Conservation (phyloP, 1,140 invertebrate genomes). For the Drosophila erecta region DNA sequence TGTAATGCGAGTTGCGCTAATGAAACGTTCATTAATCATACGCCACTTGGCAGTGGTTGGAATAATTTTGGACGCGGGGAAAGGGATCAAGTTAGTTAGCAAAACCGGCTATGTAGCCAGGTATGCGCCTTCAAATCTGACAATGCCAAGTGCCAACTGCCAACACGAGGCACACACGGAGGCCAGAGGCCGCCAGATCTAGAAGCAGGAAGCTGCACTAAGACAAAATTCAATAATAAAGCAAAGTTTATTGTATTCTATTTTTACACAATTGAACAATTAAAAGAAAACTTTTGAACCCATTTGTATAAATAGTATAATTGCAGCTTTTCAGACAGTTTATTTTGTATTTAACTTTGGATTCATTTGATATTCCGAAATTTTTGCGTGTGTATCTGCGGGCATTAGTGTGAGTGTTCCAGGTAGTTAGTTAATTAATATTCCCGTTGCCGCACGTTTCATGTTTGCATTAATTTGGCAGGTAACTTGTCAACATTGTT, state of each 20-base stretch:
- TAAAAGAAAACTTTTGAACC: too few species aligned
- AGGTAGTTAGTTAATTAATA: conserved; percentile 80
- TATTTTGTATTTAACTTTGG: too few species aligned
- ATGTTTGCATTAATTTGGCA: conserved; percentile 83
- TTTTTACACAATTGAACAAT: too few species aligned
- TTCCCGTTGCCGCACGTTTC: conserved; percentile 79
- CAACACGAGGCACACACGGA: conserved; percentile 42
- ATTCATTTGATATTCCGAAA: neutral
- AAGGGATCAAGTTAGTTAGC: conserved; percentile 48
- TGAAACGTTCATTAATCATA: conserved; percentile 82
- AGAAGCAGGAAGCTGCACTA: conserved; percentile 1
- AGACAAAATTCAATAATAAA: neutral
- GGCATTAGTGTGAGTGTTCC: conserved; percentile 27
- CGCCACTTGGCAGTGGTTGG: conserved; percentile 47
- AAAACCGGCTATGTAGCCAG: conserved; percentile 22
- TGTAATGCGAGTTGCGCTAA: conserved; percentile 71
- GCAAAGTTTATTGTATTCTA: neutral
- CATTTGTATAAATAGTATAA: too few species aligned
- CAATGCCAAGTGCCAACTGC: conserved; percentile 70
- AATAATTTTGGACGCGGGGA: conserved; percentile 33
- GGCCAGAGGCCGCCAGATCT: conserved; percentile 10
- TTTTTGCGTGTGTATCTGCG: conserved; percentile 12
- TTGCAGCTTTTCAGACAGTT: too few species aligned
- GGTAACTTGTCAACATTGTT: conserved; percentile 81
- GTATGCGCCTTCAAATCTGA: conserved; percentile 45